A percentile compares a stretch with the other conserved stretches of the same genome.
These are phyloP conservation scores for Drosophila serrata DNA, from an alignment of 1,140 invertebrate species.

Conservation along the genomic window DNA sequence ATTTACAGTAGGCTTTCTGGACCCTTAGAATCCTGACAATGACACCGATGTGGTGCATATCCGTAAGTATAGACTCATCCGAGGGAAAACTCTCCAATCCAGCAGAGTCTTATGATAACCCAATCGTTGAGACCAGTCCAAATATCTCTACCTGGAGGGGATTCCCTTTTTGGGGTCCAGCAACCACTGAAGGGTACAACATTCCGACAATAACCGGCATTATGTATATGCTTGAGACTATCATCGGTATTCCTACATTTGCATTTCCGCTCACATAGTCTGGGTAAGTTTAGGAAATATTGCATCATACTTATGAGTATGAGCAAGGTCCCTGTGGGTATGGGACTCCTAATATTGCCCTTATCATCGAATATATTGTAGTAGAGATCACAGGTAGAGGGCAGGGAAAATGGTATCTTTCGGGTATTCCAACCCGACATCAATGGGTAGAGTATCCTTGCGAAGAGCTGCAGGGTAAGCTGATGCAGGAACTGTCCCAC, in stretches of 20 bases:
- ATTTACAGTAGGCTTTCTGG: neutral
- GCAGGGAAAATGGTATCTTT: constrained; percentile 39
- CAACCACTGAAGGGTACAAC: neutral
- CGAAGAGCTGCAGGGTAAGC: constrained; percentile 51
- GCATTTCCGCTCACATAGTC: neutral
- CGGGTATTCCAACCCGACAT: constrained; percentile 29
- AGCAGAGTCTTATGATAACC: constrained; percentile 2
- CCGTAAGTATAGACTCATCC: constrained; percentile 33
- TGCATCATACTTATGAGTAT: constrained; percentile 30
- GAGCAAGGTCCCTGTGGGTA: constrained; percentile 24
- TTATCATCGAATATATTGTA: constrained; percentile 42
- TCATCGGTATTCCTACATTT: neutral
- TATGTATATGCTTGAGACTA: constrained; percentile 12
- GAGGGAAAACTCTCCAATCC: neutral
- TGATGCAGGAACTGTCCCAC: constrained; percentile 42
- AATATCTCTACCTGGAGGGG: neutral
- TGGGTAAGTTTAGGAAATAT: constrained; percentile 35
- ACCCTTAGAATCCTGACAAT: neutral
- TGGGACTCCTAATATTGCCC: constrained; percentile 31
- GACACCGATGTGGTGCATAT: constrained; percentile 27
- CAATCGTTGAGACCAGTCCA: constrained; percentile 16
- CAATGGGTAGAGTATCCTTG: constrained; percentile 40
- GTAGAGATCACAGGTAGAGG: constrained; percentile 46
- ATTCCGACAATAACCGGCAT: constrained; percentile 24
- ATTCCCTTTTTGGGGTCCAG: no score